Base-by-base conservation (phyloP, 2,797 vertebrate genomes). In the Merluccius polli region DNA sequence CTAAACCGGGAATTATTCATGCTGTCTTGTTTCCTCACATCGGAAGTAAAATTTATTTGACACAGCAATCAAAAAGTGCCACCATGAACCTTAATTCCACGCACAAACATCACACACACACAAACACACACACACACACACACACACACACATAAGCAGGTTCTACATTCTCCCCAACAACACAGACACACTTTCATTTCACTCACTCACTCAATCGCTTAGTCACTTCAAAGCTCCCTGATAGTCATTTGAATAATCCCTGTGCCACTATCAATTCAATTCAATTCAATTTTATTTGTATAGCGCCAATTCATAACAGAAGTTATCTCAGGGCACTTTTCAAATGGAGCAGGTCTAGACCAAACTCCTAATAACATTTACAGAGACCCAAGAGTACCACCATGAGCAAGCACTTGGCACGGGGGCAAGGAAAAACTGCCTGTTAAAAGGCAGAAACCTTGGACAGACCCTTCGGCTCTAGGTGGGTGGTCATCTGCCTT, bases 191-290 rank as follows among this genome's bases (percentile, higher is more conserved):
- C 73, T 73, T 2, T 1, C 29, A 38, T 11, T 35, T 33, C 68
- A 65, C 70, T 21, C 63, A 29, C 32, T 32, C 74, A 29, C 73
- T 67, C 73, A 24, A 1, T 77, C 73, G 38, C 29, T 7, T 33
- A 41, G 16, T 41, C 41, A 72, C 70, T 63, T 21, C n/a, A 38
- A 33, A 72, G 15, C 48, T 30, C 36, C 68, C 16, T 52, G 15
- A 48, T 29, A 18, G 48, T 73, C 10, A 70, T 77, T 44, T 72
- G 73, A 80, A 73, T 79, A 73, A n/a, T 30, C 29, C 13, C 2
- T 21, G 65, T 11, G 35, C 73, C 24, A 67, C 33, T 44, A 3
- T n/a, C n/a, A n/a, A n/a, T n/a, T n/a, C n/a, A n/a, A n/a, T n/a
- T n/a, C n/a, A n/a, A n/a, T n/a, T n/a, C n/a, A n/a, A n/a, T n/a